Evolutionary conservation across 30 jellyfish, hydroid and myxozoan species (phyloP).

Genomic region (Hydractinia symbiolongicarpus): DNA sequence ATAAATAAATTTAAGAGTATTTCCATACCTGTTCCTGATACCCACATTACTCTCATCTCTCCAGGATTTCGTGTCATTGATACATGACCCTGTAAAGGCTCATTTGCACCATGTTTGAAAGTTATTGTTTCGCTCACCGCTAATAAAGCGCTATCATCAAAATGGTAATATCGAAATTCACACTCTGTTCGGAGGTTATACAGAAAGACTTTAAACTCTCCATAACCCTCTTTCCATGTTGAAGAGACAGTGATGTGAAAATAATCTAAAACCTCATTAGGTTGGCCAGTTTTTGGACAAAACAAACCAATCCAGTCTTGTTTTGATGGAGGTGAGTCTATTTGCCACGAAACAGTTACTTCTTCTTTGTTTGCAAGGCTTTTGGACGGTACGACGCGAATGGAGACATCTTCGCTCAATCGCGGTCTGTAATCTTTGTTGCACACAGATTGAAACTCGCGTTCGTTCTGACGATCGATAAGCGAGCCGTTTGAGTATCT

Average conservation of each 20-base stretch:
- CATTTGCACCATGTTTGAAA: conserved; percentile 27
- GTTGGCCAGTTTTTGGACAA: conserved; percentile 57
- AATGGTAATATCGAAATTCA: conserved; percentile 49
- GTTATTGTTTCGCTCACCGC: conserved; percentile 32
- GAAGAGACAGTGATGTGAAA: conserved; percentile 47
- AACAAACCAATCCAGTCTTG: conserved; percentile 79
- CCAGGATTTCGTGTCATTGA: conserved; percentile 47
- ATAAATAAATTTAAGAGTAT: too few species aligned
- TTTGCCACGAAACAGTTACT: conserved; percentile 56
- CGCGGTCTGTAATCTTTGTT: neutral
- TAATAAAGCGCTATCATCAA: neutral
- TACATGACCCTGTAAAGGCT: conserved; percentile 47
- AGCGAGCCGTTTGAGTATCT: conserved; percentile 1
- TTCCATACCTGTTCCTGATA: conserved; percentile 40
- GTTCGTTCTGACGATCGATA: conserved; percentile 6
- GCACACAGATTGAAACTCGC: neutral
- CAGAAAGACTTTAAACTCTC: conserved; percentile 37
- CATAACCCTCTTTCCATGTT: conserved; percentile 66
- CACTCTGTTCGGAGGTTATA: conserved; percentile 55
- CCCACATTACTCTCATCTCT: conserved; percentile 69
- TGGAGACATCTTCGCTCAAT: neutral
- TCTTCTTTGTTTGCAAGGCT: conserved; percentile 46
- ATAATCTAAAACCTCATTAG: conserved; percentile 39
- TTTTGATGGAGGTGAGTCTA: conserved; percentile 38
- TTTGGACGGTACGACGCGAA: neutral